A percentile compares a stretch with the other conserved stretches of the same genome.
Conservation (phyloP, 92 coral and sea anemone species). For the Paragorgia papillata region DNA sequence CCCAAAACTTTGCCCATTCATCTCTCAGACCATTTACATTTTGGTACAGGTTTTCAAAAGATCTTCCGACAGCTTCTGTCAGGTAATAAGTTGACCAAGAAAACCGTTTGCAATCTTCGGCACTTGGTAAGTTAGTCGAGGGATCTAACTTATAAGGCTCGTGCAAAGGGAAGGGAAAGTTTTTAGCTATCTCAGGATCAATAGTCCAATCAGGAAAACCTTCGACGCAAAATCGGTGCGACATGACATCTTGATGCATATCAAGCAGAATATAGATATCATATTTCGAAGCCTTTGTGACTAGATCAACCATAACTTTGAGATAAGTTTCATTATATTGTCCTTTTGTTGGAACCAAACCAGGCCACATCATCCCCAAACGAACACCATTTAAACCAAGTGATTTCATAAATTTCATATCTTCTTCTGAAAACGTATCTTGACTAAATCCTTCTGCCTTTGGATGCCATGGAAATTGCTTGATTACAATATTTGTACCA, state of each 20-base stretch:
- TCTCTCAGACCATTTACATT: constrained; percentile 84
- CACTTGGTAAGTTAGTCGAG: constrained; percentile 74
- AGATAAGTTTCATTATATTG: constrained; percentile 83
- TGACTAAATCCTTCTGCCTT: constrained; percentile 74
- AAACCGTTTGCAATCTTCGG: constrained; percentile 84
- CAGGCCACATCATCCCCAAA: constrained; percentile 97
- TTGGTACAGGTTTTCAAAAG: constrained; percentile 89
- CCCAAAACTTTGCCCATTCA: constrained; percentile 76
- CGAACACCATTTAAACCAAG: constrained; percentile 91
- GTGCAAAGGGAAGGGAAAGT: constrained; percentile 87
- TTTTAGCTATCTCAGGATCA: constrained; percentile 74
- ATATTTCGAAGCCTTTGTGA: constrained; percentile 74
- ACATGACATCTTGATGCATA: constrained; percentile 97
- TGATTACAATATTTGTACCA: constrained; percentile 93
- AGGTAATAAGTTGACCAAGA: constrained; percentile 79
- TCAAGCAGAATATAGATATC: constrained; percentile 88
- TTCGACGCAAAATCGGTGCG: constrained; percentile 88
- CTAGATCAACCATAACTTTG: constrained; percentile 73
- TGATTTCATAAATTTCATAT: constrained; percentile 86
- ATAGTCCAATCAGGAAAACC: constrained; percentile 95
- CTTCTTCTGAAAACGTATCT: constrained; percentile 86
- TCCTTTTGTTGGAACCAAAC: constrained; percentile 84
- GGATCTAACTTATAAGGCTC: constrained; percentile 81
- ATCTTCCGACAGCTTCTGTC: constrained; percentile 87
- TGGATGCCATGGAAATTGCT: constrained; percentile 94